Percentiles rank a stretch among this genome's conserved stretches.
Conservation (phyloP, 2,888 invertebrate genomes). For the Uloborus plumipes region DNA sequence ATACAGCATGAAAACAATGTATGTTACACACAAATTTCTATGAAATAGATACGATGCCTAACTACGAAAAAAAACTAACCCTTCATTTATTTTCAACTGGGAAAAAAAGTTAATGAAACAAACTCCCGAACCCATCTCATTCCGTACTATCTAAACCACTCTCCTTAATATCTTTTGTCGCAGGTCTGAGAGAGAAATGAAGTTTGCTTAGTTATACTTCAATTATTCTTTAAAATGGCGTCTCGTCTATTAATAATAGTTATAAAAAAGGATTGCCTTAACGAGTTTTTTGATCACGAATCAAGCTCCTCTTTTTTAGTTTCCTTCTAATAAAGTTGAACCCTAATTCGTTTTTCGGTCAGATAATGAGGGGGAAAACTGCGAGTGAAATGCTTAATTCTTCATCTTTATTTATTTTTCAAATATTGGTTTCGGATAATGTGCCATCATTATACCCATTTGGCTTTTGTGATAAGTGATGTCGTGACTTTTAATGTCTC, state of each 20-base stretch:
- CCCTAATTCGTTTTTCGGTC: conserved; percentile 37
- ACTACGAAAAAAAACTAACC: too few species aligned
- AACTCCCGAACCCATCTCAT: too few species aligned
- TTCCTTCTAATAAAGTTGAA: conserved; percentile 40
- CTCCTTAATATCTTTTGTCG: too few species aligned
- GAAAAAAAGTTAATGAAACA: too few species aligned
- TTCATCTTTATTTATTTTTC: conserved; percentile 20
- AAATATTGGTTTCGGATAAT: conserved; percentile 54
- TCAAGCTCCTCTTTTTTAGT: conserved; percentile 22
- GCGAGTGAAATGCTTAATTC: conserved; percentile 42
- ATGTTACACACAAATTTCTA: too few species aligned
- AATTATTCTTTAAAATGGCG: conserved; percentile 35
- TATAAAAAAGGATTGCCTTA: conserved; percentile 36
- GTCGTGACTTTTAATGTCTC: conserved; percentile 32
- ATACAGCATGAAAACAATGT: too few species aligned
- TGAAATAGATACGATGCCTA: too few species aligned
- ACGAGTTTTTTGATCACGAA: conserved; percentile 46
- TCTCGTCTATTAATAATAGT: conserved; percentile 43
- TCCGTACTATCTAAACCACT: too few species aligned
- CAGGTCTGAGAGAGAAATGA: not conserved
- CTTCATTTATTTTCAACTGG: too few species aligned
- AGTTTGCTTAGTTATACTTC: conserved; percentile 33
- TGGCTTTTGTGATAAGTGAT: conserved; percentile 43
- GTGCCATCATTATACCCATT: conserved; percentile 36
- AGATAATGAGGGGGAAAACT: conserved; percentile 35